A percentile compares a stretch with the other conserved stretches of the same genome.
Evolutionary conservation across 2,797 vertebrate species (phyloP).

Genomic region (Neomorphus geoffroyi): DNA sequence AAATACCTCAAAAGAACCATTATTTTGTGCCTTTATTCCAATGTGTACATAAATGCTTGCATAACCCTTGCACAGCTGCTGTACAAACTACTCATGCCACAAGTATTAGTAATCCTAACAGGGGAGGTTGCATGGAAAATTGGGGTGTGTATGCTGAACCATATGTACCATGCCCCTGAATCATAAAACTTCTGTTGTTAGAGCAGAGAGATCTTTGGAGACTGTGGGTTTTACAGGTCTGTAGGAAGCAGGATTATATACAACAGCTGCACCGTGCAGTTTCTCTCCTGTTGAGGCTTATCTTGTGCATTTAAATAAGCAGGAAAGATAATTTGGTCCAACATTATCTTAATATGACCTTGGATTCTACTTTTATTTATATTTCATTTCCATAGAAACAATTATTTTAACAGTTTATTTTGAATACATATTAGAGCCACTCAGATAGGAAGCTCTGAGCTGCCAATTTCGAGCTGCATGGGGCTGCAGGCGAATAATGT

Average conservation of each 20-base stretch:
- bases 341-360: background rate
- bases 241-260: conserved; percentile 39
- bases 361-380: conserved; percentile 47
- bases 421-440: background rate
- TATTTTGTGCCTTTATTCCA: conserved; percentile 65
- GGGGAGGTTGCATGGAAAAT: conserved; percentile 71
- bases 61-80: conserved; percentile 72
- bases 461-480: background rate
- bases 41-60: conserved; percentile 65
- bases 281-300: conserved; percentile 40
- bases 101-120: conserved; percentile 73
- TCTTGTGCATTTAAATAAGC: conserved; percentile 33
- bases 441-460: background rate
- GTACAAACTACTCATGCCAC: conserved; percentile 66
- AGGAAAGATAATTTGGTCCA: conserved; percentile 17
- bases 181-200: conserved; percentile 51
- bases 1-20: conserved; percentile 59
- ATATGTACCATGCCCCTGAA: conserved; percentile 69
- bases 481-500: background rate
- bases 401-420: conserved; percentile 27
- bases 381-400: conserved; percentile 63
- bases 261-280: conserved; percentile 41
- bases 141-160: conserved; percentile 71
- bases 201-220: conserved; percentile 55
- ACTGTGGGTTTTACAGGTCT: conserved; percentile 50